Evolutionary conservation across 2,888 invertebrate species (phyloP).

Genomic region (Mesoligia furuncula): DNA sequence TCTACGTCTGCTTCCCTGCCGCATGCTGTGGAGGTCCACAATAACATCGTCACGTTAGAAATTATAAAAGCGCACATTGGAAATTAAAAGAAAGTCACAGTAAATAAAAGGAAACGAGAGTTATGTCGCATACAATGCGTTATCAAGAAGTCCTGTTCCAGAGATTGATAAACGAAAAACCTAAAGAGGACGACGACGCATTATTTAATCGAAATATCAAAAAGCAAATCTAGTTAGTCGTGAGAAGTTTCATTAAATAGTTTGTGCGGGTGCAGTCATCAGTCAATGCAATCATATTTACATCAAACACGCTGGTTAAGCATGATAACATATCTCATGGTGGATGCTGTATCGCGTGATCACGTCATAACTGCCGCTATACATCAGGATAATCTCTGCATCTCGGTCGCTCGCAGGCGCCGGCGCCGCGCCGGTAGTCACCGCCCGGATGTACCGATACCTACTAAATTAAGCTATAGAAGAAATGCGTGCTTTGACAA

Average conservation of each 20-base stretch:
- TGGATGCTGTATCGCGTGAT: conserved; percentile 3
- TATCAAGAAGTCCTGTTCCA: no score
- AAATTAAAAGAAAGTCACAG: background rate
- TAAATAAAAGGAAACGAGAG: no score
- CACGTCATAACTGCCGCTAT: conserved; percentile 1
- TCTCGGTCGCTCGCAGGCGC: conserved; percentile 10
- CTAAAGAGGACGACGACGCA: background rate
- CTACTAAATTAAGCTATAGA: conserved; percentile 1
- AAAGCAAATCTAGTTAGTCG: no score
- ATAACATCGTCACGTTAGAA: background rate
- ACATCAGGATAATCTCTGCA: conserved; percentile 17
- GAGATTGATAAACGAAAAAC: background rate
- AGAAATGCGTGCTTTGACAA: background rate
- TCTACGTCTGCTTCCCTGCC: no score
- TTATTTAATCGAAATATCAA: no score
- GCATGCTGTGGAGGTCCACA: background rate
- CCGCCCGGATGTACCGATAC: conserved; percentile 10
- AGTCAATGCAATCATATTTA: background rate
- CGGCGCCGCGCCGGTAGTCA: conserved; percentile 1
- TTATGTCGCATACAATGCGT: no score
- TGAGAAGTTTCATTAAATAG: conserved; percentile 10
- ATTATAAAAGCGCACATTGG: background rate
- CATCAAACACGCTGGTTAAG: conserved; percentile 13
- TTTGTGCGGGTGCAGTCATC: background rate
- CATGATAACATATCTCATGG: background rate